Evolutionary conservation across 2,113 vertebrate species (phyloP), one percentile per base, ranked within the genome.

Genomic region (Prochilodus magdalenae): DNA sequence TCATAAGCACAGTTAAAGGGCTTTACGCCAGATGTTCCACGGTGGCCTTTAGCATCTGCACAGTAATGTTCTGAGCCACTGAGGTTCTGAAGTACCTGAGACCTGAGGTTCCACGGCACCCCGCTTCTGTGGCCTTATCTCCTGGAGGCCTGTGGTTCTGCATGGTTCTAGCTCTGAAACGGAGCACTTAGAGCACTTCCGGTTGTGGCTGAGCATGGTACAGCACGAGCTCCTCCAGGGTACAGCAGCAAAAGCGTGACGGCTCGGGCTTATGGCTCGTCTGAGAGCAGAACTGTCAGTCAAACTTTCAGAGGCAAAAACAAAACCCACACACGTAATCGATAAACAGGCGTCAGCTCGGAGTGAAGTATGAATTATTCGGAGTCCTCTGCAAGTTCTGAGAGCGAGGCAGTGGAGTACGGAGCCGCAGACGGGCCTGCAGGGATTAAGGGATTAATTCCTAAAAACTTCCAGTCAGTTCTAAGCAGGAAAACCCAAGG

Each of bases 131-230:
- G 53, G 74, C 75, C 63, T 70, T 22, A 85, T 80, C 75, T 82
- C 87, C 51, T 77, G 62, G 59, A 65, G 63, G 81, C 86, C 88
- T 70, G 27, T 82, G 90, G 91, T 89, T 86, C 85, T 92, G 93
- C 93, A 93, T 93, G 93, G 84, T 69, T 44, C 63, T 79, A 71
- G 73, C 22, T 88, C 86, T 82, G 26, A 49, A 84, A 65, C 53
- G 49, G 84, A 84, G 84, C 88, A 82, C 86, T 62, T 83, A 72
- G 82, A 80, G 92, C 92, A 92, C 12, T 16, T 7, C n/a, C 10
- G 51, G 20, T 59, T 59, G 10, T 14, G 49, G 49, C 16, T 15
- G 49, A 51, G 49, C 49, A 51, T 93, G 89, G 77, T 79, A 78
- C 51, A 77, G 82, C 86, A 88, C 77, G n/a, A 83, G 83, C 79